phyloP scores from a whole-genome alignment of 2,113 vertebrate genomes.

The Cepphus grylle region DNA sequence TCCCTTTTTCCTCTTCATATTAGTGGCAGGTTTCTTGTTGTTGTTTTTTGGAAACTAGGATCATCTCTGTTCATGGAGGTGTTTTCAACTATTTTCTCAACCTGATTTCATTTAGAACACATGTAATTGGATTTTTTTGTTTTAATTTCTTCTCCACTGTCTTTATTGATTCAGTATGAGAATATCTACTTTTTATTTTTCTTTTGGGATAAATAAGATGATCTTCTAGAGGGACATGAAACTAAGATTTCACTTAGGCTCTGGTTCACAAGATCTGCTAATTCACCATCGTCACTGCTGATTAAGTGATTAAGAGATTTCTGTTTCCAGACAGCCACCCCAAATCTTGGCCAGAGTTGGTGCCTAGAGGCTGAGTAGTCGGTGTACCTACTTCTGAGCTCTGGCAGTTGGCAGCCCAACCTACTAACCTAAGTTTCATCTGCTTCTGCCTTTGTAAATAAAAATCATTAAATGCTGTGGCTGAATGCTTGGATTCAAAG shows the following conservation, averaged over 20 bases:
- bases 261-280: neutral
- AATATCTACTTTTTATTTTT: neutral
- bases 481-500: neutral
- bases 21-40: neutral
- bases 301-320: neutral
- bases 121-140: neutral
- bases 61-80: neutral
- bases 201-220: neutral
- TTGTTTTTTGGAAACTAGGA: neutral
- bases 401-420: neutral
- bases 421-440: neutral
- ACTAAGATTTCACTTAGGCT: neutral
- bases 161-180: neutral
- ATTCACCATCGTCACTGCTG: neutral
- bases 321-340: neutral
- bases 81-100: neutral
- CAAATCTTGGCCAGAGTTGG: neutral
- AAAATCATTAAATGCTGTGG: neutral
- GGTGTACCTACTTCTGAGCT: neutral
- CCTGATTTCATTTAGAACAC: neutral
- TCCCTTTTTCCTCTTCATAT: neutral
- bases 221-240: neutral
- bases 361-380: neutral
- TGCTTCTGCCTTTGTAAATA: neutral
- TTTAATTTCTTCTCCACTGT: neutral